phyloP scores from a whole-genome alignment of 2,888 invertebrate genomes.

The Heteropelma amictum region DNA sequence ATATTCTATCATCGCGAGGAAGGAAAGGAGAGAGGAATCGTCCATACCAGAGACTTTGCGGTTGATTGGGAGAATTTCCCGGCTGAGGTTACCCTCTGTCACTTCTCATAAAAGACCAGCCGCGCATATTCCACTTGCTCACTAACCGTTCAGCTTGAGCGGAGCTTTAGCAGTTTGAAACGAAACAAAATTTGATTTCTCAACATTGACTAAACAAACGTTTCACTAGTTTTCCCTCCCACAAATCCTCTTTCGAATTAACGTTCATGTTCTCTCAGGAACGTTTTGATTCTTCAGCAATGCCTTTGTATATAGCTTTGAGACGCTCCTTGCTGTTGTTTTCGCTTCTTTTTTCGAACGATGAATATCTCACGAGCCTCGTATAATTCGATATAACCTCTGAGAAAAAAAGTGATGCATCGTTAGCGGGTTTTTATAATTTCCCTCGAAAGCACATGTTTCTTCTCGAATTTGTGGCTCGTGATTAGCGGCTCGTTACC shows the following conservation, averaged over 20 bases:
- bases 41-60: constrained; percentile 55
- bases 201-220: constrained; percentile 35
- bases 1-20: constrained; percentile 1
- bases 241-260: not conserved
- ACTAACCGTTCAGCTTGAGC: constrained; percentile 18
- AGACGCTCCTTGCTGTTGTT: too few relatives aligned
- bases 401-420: too few relatives aligned
- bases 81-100: constrained; percentile 27
- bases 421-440: too few relatives aligned
- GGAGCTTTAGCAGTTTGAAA: constrained; percentile 1
- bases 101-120: constrained; percentile 22
- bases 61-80: constrained; percentile 58
- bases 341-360: not conserved
- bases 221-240: not conserved
- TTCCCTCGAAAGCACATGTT: too few relatives aligned
- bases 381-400: too few relatives aligned
- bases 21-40: constrained; percentile 17
- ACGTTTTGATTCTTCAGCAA: too few relatives aligned
- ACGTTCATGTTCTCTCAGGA: not conserved
- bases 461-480: too few relatives aligned
- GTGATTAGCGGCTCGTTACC: too few relatives aligned
- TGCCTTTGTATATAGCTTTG: too few relatives aligned
- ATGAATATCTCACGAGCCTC: too few relatives aligned
- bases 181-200: constrained; percentile 37
- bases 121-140: constrained; percentile 32